A percentile compares a stretch with the other conserved stretches of the same genome.
These are phyloP conservation scores for Entomobrya proxima DNA, from an alignment of 2,888 invertebrate genomes.

Conservation along the genomic window DNA sequence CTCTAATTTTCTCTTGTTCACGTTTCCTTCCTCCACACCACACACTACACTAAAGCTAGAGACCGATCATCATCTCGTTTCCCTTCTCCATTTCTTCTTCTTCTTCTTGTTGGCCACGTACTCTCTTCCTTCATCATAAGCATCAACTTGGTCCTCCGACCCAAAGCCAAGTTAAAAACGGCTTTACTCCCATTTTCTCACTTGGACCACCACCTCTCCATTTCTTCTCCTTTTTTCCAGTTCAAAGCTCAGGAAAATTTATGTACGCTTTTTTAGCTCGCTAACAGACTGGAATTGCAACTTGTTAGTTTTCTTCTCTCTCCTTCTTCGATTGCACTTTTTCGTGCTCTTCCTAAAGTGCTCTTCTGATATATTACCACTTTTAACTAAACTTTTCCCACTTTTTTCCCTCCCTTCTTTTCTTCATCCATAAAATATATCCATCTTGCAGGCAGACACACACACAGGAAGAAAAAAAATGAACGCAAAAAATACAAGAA, in stretches of 20 bases:
- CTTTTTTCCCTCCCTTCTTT: background rate
- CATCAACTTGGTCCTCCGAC: background rate
- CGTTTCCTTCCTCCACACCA: constrained; percentile 19
- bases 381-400: constrained; percentile 39
- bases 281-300: constrained; percentile 40
- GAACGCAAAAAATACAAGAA: constrained; percentile 16
- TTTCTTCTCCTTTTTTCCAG: background rate
- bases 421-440: constrained; percentile 7
- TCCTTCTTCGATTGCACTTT: constrained; percentile 15
- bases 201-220: background rate
- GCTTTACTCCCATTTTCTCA: constrained; percentile 45
- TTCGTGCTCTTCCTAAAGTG: background rate
- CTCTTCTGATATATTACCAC: constrained; percentile 41
- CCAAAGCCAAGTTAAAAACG: background rate
- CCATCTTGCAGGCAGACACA: background rate
- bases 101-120: constrained; percentile 12
- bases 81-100: background rate
- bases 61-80: background rate
- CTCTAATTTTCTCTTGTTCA: constrained; percentile 30
- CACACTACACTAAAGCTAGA: too few species aligned
- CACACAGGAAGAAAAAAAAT: background rate
- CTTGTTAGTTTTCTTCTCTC: constrained; percentile 37
- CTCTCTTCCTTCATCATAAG: background rate
- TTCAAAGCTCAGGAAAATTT: constrained; percentile 55
- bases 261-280: constrained; percentile 47